A percentile compares a stretch with the other conserved stretches of the same genome.
Conservation (phyloP, 2,797 vertebrate genomes). For the Enteromius radiatus region DNA sequence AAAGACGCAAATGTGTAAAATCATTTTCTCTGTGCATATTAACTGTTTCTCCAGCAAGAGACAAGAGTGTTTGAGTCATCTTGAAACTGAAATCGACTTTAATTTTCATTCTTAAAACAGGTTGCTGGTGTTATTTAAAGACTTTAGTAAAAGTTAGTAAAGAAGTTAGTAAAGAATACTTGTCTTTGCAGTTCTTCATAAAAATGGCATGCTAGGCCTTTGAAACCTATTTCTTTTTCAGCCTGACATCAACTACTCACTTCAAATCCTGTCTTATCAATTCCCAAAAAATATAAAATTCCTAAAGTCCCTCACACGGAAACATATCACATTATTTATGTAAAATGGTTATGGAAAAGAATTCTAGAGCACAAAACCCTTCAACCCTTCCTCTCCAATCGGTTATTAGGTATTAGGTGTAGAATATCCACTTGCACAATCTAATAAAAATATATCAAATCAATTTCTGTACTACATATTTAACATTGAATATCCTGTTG, state of each 20-base stretch:
- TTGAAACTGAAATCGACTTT: neutral
- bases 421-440: too few relatives aligned
- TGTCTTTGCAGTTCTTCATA: neutral
- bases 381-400: neutral
- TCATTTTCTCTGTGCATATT: slow-evolving; percentile 16
- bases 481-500: neutral
- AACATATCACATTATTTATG: neutral
- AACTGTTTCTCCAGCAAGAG: slow-evolving; percentile 10
- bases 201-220: neutral
- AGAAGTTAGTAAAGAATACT: neutral
- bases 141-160: too few relatives aligned
- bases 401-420: neutral
- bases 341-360: neutral
- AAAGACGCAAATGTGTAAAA: slow-evolving; percentile 44
- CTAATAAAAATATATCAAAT: neutral
- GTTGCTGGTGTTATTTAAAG: neutral
- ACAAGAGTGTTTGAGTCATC: neutral
- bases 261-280: neutral
- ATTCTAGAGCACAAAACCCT: neutral
- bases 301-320: neutral
- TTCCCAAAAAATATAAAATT: neutral
- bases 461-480: neutral
- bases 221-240: neutral
- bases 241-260: neutral
- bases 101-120: neutral